phyloP scores from a whole-genome alignment of 2,888 invertebrate genomes.

The Biston stratarius region DNA sequence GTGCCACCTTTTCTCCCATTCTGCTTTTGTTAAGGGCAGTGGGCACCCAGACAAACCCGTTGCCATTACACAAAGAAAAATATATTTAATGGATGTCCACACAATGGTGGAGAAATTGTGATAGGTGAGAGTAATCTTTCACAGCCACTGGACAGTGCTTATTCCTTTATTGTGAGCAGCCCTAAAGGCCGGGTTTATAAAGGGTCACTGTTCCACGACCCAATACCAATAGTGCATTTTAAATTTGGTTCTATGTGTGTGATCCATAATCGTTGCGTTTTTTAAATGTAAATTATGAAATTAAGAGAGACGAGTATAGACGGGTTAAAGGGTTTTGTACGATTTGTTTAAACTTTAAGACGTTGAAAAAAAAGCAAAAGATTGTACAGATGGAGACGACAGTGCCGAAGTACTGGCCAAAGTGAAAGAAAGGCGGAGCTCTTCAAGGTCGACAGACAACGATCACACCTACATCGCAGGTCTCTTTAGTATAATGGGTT shows the following conservation, averaged over 20 bases:
- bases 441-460: constrained; percentile 41
- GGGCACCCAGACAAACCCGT: constrained; percentile 78
- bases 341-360: constrained; percentile 27
- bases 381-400: constrained; percentile 29
- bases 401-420: constrained; percentile 24
- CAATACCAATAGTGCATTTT: constrained; percentile 60
- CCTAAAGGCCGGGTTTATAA: constrained; percentile 73
- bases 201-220: constrained; percentile 68
- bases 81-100: constrained; percentile 77
- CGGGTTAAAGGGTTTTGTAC: constrained; percentile 24
- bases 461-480: constrained; percentile 33
- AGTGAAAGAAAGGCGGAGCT: constrained; percentile 46
- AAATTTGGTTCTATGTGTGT: constrained; percentile 64
- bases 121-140: constrained; percentile 84
- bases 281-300: constrained; percentile 45
- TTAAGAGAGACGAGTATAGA: constrained; percentile 39
- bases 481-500: constrained; percentile 21
- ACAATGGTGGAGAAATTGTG: constrained; percentile 83
- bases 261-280: constrained; percentile 47
- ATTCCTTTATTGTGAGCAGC: constrained; percentile 69
- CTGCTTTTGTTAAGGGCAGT: constrained; percentile 64
- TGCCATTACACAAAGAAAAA: constrained; percentile 70
- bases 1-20: constrained; percentile 76
- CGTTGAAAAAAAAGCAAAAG: constrained; percentile 14
- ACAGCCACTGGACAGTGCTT: constrained; percentile 69